Conservation (phyloP, 2,797 vertebrate species). For the Ctenopoma multispine region DNA sequence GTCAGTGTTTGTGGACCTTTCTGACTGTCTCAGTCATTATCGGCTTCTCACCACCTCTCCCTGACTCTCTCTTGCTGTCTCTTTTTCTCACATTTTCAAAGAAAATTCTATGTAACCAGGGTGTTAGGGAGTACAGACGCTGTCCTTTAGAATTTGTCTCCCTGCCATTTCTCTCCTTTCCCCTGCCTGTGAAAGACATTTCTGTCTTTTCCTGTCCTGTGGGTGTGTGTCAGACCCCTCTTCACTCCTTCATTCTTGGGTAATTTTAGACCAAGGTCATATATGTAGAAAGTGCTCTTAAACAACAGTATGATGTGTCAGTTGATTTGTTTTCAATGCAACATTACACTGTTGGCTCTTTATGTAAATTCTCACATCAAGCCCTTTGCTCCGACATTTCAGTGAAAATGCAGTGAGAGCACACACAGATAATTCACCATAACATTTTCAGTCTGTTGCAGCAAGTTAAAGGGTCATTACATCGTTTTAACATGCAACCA, state of each 20-base stretch:
- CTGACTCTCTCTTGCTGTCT: slow-evolving; percentile 44
- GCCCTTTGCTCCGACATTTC: slow-evolving; percentile 35
- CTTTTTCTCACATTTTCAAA: slow-evolving; percentile 54
- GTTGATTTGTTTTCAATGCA: slow-evolving; percentile 45
- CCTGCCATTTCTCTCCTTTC: slow-evolving; percentile 42
- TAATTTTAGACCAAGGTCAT: slow-evolving; percentile 20
- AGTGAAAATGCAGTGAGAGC: not conserved
- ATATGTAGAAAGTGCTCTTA: slow-evolving; percentile 25
- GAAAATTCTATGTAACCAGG: slow-evolving; percentile 2
- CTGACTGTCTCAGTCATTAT: slow-evolving; percentile 53
- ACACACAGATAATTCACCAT: slow-evolving; percentile 3
- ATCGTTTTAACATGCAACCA: slow-evolving; percentile 37
- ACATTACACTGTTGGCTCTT: slow-evolving; percentile 39
- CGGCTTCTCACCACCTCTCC: slow-evolving; percentile 41
- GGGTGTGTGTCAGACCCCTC: slow-evolving; percentile 22
- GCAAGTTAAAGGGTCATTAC: slow-evolving; percentile 54
- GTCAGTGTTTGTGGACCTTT: slow-evolving; percentile 44
- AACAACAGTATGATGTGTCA: slow-evolving; percentile 29
- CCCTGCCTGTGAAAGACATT: slow-evolving; percentile 23
- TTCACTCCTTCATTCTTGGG: slow-evolving; percentile 21
- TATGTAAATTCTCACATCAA: slow-evolving; percentile 53
- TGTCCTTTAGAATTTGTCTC: slow-evolving; percentile 56
- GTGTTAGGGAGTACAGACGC: slow-evolving; percentile 23
- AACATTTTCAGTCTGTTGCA: slow-evolving; percentile 10
- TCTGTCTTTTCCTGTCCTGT: slow-evolving; percentile 27